These are phyloP conservation scores for Gasterosteus nipponicus DNA, from an alignment of 2,113 vertebrate species.

Conservation along the genomic window DNA sequence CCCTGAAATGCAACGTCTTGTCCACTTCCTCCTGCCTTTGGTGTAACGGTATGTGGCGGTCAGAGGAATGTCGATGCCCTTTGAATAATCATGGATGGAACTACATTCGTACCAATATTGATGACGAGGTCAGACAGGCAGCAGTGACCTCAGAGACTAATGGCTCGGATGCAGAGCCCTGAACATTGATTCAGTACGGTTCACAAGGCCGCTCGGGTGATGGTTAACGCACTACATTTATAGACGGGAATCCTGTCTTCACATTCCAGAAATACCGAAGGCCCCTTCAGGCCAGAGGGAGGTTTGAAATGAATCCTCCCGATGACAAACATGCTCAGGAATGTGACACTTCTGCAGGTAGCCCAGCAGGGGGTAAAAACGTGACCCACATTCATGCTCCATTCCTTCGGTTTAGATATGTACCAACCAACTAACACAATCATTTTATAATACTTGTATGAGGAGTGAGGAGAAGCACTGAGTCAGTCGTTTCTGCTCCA, in stretches of 20 bases:
- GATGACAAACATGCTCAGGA: background rate
- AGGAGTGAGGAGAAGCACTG: too few relatives aligned
- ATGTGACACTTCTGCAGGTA: background rate
- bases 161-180: constrained; percentile 27
- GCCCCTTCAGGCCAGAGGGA: constrained; percentile 1
- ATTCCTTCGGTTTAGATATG: background rate
- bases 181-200: constrained; percentile 30
- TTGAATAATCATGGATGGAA: constrained; percentile 16
- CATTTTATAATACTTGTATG: background rate
- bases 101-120: constrained; percentile 17
- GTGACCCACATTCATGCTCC: background rate
- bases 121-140: constrained; percentile 22
- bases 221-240: constrained; percentile 24
- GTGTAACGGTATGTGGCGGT: background rate
- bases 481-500: background rate
- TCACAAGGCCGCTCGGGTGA: constrained; percentile 26
- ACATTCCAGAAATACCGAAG: constrained; percentile 37
- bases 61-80: constrained; percentile 8
- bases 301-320: constrained; percentile 15
- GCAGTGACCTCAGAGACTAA: constrained; percentile 47
- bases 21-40: background rate
- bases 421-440: background rate
- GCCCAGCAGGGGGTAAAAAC: background rate
- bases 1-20: background rate
- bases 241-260: constrained; percentile 1